Evolutionary conservation across 1,140 invertebrate genomes (phyloP).

Genomic region (Bombus impatiens): DNA sequence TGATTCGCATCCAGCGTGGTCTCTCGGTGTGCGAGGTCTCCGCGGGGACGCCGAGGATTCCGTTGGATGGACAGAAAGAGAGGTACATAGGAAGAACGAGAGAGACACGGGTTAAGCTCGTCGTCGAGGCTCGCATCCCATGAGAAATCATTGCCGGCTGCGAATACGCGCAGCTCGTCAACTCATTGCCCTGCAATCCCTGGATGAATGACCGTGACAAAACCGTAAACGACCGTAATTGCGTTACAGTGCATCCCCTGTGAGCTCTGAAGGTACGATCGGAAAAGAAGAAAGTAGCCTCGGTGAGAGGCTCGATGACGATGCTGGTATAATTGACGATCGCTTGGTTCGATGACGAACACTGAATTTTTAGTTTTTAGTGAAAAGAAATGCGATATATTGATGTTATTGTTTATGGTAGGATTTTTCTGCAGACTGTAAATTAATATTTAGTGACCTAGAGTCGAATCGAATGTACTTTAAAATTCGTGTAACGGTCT

Average conservation of each 20-base stretch:
- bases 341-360: neutral
- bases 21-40: slow-evolving; percentile 1
- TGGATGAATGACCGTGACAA: slow-evolving; percentile 68
- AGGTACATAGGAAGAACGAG: slow-evolving; percentile 26
- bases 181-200: slow-evolving; percentile 61
- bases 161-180: slow-evolving; percentile 66
- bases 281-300: neutral
- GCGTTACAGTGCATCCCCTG: slow-evolving; percentile 38
- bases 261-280: neutral
- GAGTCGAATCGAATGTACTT: no score
- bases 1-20: slow-evolving; percentile 53
- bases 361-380: neutral
- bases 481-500: no score
- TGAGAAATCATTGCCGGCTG: slow-evolving; percentile 71
- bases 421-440: no score
- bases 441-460: no score
- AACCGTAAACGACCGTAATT: slow-evolving; percentile 68
- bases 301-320: neutral
- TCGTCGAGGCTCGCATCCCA: slow-evolving; percentile 65
- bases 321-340: neutral
- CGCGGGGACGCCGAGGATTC: slow-evolving; percentile 22
- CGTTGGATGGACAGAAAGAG: slow-evolving; percentile 37
- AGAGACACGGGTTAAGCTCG: slow-evolving; percentile 56
- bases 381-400: neutral
- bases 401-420: no score